phyloP scores from a whole-genome alignment of 2,797 vertebrate species.

The Danio albolineatus region DNA sequence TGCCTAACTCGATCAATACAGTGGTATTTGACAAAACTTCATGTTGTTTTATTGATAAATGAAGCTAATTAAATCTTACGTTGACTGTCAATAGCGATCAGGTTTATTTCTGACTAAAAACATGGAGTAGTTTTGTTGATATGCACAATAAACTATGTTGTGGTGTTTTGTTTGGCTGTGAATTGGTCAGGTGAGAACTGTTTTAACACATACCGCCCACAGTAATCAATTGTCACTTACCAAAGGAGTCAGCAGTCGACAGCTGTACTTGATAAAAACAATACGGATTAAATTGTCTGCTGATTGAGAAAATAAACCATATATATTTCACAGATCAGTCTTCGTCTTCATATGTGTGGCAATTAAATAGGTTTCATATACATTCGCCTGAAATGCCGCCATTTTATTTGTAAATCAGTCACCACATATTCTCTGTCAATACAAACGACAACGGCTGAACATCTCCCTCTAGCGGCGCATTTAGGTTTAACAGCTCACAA shows the following conservation, averaged over 20 bases:
- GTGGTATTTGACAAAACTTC: no score
- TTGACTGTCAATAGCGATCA: no score
- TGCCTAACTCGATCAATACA: no score
- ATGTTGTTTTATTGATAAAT: no score
- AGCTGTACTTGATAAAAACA: neutral
- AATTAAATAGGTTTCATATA: neutral
- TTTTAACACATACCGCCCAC: neutral
- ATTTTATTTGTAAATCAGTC: neutral
- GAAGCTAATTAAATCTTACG: no score
- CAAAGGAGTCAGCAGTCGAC: neutral
- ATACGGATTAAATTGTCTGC: neutral
- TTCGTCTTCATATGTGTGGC: neutral
- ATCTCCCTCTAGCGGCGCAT: conserved; percentile 14
- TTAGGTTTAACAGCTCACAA: neutral
- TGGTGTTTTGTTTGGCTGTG: neutral
- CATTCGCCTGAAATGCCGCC: neutral
- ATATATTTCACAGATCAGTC: neutral
- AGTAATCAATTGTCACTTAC: neutral
- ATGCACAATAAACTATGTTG: neutral
- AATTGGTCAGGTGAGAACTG: neutral
- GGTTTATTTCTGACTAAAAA: neutral
- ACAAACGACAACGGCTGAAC: neutral
- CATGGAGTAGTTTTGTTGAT: neutral
- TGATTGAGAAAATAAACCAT: neutral
- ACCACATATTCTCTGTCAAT: neutral